A percentile compares a stretch with the other conserved stretches of the same genome.
Evolutionary conservation across 2,113 vertebrate species (phyloP).

Genomic region (Zosterops japonicus): DNA sequence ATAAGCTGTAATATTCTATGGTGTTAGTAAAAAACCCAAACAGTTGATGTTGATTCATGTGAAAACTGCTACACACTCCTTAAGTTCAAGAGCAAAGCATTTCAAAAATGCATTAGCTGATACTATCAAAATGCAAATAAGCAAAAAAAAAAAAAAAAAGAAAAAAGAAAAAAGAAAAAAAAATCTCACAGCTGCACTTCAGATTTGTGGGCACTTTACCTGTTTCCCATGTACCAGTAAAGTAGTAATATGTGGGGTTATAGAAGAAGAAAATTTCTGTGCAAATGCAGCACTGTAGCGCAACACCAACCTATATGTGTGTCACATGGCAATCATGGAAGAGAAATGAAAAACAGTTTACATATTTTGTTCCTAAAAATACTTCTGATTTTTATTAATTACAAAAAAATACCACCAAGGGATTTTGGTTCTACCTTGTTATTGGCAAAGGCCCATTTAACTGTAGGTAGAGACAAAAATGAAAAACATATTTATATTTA

Average conservation of each 20-base stretch:
- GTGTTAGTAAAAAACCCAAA: constrained; percentile 63
- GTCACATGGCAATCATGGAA: constrained; percentile 68
- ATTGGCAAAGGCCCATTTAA: constrained; percentile 1
- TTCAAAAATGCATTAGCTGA: constrained; percentile 30
- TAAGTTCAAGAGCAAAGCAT: constrained; percentile 60
- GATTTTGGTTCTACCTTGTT: not conserved
- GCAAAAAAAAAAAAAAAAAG: not conserved
- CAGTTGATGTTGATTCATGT: constrained; percentile 7
- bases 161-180: not conserved
- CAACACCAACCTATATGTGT: constrained; percentile 87
- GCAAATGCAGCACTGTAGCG: constrained; percentile 87
- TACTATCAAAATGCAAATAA: constrained; percentile 62
- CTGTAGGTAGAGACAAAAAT: not conserved
- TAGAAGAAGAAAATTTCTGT: constrained; percentile 92
- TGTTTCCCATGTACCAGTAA: constrained; percentile 97
- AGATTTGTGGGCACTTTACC: constrained; percentile 82
- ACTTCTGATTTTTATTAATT: not conserved
- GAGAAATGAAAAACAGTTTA: constrained; percentile 72
- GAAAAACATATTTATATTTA: not conserved
- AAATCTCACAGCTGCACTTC: constrained; percentile 49
- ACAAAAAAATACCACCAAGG: not conserved
- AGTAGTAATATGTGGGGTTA: constrained; percentile 95
- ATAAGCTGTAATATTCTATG: not conserved
- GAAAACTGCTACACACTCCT: constrained; percentile 13
- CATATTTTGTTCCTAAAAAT: constrained; percentile 22